phyloP scores from a whole-genome alignment of 2,113 vertebrate genomes.

The Pachyramphus minor region DNA sequence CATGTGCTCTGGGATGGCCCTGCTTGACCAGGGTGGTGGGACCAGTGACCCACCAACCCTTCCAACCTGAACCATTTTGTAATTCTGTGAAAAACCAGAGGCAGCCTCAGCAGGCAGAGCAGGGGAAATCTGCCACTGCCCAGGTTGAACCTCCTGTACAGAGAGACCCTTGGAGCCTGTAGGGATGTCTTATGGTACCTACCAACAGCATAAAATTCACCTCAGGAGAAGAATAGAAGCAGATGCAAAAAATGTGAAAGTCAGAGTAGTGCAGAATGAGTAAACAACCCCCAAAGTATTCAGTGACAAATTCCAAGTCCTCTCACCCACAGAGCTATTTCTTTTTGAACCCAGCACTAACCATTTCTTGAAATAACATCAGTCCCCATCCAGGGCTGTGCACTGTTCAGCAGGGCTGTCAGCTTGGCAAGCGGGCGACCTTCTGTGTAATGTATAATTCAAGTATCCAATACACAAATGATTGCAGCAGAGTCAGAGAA shows the following conservation, averaged over 20 bases:
- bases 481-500: slow-evolving; percentile 61
- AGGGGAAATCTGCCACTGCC: background rate
- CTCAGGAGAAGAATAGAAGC: background rate
- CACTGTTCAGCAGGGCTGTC: background rate
- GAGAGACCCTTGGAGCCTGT: background rate
- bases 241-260: background rate
- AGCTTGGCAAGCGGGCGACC: slow-evolving; percentile 29
- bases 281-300: background rate
- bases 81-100: background rate
- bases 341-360: background rate
- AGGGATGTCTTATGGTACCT: background rate
- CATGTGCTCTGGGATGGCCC: background rate
- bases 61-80: background rate
- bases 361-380: background rate
- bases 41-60: background rate
- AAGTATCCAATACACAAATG: slow-evolving; percentile 56
- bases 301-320: background rate
- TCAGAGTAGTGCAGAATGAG: background rate
- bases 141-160: background rate
- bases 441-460: slow-evolving; percentile 56
- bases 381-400: background rate
- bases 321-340: background rate
- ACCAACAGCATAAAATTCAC: background rate
- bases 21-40: background rate
- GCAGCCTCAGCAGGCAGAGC: background rate